phyloP scores from a whole-genome alignment of 2,113 vertebrate genomes.

The Ursus arctos region DNA sequence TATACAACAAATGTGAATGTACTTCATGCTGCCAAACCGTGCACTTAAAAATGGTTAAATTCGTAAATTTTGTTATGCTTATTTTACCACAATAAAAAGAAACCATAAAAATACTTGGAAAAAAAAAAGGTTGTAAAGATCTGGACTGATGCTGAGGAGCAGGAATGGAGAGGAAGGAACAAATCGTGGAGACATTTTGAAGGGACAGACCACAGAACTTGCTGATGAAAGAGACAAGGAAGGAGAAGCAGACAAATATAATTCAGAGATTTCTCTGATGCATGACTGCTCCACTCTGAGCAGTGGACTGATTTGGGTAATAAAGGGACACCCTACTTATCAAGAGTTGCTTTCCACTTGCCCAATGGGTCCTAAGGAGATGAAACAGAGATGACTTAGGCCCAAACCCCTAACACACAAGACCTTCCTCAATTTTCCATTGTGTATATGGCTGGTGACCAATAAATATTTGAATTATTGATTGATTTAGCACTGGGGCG shows the following conservation, averaged over 20 bases:
- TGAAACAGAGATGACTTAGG: neutral
- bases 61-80: neutral
- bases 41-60: neutral
- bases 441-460: neutral
- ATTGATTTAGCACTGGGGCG: neutral
- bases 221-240: neutral
- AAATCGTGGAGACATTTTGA: neutral
- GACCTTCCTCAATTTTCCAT: neutral
- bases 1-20: too few relatives aligned
- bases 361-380: neutral
- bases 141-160: neutral
- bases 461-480: conserved; percentile 37
- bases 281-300: neutral
- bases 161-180: neutral
- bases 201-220: neutral
- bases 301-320: neutral
- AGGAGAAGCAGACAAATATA: neutral
- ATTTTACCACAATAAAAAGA: neutral
- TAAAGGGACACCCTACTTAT: neutral
- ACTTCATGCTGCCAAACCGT: neutral
- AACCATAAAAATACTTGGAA: neutral
- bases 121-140: neutral
- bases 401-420: neutral
- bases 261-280: neutral
- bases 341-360: neutral